Percentiles rank a stretch among this genome's conserved stretches.
phyloP scores from a whole-genome alignment of 2,113 vertebrate genomes.

The Heterocephalus glaber region DNA sequence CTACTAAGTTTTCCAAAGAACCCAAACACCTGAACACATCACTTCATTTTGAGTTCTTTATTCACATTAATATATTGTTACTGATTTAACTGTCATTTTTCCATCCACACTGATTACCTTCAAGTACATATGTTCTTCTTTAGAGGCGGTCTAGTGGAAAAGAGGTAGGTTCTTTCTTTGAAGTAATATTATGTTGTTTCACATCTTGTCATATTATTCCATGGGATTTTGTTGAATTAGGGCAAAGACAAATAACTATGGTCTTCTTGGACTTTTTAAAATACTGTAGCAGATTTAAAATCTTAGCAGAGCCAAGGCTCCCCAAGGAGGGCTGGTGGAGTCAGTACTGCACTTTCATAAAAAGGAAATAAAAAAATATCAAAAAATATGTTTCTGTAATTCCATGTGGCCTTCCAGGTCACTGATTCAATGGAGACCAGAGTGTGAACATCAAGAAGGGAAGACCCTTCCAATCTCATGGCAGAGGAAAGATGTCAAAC shows the following conservation, averaged over 20 bases:
- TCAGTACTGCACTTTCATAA: background rate
- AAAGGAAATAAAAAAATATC: background rate
- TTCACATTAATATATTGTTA: background rate
- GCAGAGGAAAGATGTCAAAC: background rate
- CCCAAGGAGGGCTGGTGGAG: background rate
- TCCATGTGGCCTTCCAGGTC: background rate
- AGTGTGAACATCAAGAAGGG: background rate
- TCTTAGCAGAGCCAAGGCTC: no score
- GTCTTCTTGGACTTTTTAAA: background rate
- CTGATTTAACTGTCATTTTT: background rate
- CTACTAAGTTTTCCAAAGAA: background rate
- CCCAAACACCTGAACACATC: background rate
- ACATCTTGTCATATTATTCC: background rate
- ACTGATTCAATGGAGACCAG: background rate
- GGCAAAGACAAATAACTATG: background rate
- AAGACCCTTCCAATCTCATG: background rate
- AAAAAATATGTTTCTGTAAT: background rate
- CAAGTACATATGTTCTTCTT: background rate
- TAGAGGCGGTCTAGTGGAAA: background rate
- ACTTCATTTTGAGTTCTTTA: background rate
- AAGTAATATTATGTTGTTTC: background rate
- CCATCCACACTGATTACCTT: background rate
- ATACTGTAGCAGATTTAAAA: background rate
- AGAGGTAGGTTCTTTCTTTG: background rate
- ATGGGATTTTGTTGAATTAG: constrained; percentile 8